Evolutionary conservation across 2,797 vertebrate genomes (phyloP), one percentile per base, ranked within the genome.

Genomic region (Ctenosaura bakeri): DNA sequence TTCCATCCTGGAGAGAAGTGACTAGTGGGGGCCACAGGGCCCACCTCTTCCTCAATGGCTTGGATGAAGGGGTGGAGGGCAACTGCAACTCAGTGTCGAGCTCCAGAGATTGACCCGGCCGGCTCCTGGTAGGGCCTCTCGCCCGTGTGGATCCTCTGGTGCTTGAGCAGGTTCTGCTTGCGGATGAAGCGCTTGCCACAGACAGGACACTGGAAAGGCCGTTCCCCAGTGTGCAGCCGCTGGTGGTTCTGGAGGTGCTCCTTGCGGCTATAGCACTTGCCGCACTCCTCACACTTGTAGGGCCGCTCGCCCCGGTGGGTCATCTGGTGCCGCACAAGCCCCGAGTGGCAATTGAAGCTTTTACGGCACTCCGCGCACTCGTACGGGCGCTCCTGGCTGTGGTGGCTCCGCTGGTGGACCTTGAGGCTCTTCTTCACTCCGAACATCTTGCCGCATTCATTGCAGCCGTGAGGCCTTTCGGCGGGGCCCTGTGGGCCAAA

Each of bases 111-210:
- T n/a, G n/a, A n/a, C n/a, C n/a, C n/a, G n/a, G n/a, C n/a, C n/a
- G n/a, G n/a, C n/a, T n/a, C n/a, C 82, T 97, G 96, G 94, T 97
- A 97, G 90, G 97, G 97, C 88, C 97, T 92, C 93, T 97, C 97
- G 1, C 97, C 97, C 1, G 97, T 97, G 95, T 97, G 97, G 95
- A 97, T 98, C 94, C 97, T 96, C 95, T 97, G 97, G 95, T 97
- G 97, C 94, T 97, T 97, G 73, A 97, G 97, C 92, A 97, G 96
- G 94, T 97, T 97, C 96, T 97, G 97, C 95, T 97, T 97, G 89
- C 97, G 96, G 96, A 97, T 97, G 96, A 97, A 97, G 95, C 97
- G 97, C 95, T 97, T 97, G 18, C 97, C 97, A 62, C 97, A 97
- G 82, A 96, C 95, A n/a, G 97, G 94, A 54, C 97, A 97, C 93